Conservation (phyloP, 2,888 invertebrate species). For the Protophormia terraenovae region DNA sequence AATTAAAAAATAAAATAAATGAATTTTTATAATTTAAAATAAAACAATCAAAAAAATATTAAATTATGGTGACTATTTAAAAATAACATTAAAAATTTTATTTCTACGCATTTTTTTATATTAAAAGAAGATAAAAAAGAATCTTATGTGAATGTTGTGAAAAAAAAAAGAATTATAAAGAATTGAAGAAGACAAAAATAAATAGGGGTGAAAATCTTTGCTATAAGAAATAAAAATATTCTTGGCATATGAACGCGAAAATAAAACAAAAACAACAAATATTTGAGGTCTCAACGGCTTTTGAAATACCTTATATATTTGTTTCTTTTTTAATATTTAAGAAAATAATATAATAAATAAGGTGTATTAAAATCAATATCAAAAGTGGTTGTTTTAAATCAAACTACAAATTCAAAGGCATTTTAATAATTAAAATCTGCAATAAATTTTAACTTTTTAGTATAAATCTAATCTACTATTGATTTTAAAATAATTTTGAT, state of each 20-base stretch:
- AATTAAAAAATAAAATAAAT: neutral
- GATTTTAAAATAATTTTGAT: no score
- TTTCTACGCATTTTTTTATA: constrained; percentile 16
- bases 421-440: no score
- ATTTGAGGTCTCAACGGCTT: constrained; percentile 2
- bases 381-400: no score
- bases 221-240: constrained; percentile 34
- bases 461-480: no score
- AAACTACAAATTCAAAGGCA: no score
- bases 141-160: constrained; percentile 41
- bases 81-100: constrained; percentile 5
- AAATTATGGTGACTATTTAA: no score
- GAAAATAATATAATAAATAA: no score
- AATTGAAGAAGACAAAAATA: constrained; percentile 43
- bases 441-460: no score
- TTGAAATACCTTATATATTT: neutral
- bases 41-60: no score
- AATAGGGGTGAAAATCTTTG: constrained; percentile 55
- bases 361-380: no score
- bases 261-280: constrained; percentile 28
- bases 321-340: neutral
- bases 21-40: no score
- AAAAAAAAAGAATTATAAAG: constrained; percentile 42
- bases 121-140: constrained; percentile 20
- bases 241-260: constrained; percentile 50